Base-by-base conservation (phyloP, 2,113 vertebrate genomes). In the Mirza zaza region DNA sequence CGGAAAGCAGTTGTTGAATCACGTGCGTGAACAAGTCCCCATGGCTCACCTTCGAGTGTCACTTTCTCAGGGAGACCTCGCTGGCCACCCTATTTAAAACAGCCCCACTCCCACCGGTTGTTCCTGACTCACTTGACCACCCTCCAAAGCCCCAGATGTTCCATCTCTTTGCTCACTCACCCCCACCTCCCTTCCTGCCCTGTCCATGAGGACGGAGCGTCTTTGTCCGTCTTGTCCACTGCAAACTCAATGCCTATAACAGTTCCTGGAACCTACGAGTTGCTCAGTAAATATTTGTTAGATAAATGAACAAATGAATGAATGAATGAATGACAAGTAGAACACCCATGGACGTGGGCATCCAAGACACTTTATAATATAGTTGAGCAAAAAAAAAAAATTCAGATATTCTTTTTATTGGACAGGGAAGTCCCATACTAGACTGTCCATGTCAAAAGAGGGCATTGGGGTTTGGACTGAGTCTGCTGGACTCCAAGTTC, bases 141-240 rank as follows among this genome's bases (percentile, higher is more conserved):
- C 17, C 18, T 27, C 23, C 14, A 34, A 5, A 14, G 9, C 15
- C 0, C 29, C 0, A 0, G 10, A 5, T 59, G 8, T 2, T 29
- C 80, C 9, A 10, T 39, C 36, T n/a, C 20, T 57, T 21, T 27
- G 2, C 39, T 21, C 10, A 13, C 8, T 52, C 2, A 2, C 11
- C 39, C 11, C 80, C 15, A 52, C 21, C 13, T 25, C 18, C 14
- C 29, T 25, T 2, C 21, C 27, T 14, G 21, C 32, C 2, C 20
- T 0, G 17, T 32, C 68, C 9, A 0, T 0, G 7, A 50, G 25
- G 61, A 27, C 17, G 0, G 1, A 25, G 25, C 2, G 9, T 21
- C n/a, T 50, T 15, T 11, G 0, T 76, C 39, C 6, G 23, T 18
- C 75, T 63, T 21, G 6, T 17, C 59, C 20, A 0, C 4, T 39